Percentiles rank a stretch among this genome's conserved stretches.
Evolutionary conservation across 2,888 invertebrate species (phyloP).

Genomic region (Eurytoma californica): DNA sequence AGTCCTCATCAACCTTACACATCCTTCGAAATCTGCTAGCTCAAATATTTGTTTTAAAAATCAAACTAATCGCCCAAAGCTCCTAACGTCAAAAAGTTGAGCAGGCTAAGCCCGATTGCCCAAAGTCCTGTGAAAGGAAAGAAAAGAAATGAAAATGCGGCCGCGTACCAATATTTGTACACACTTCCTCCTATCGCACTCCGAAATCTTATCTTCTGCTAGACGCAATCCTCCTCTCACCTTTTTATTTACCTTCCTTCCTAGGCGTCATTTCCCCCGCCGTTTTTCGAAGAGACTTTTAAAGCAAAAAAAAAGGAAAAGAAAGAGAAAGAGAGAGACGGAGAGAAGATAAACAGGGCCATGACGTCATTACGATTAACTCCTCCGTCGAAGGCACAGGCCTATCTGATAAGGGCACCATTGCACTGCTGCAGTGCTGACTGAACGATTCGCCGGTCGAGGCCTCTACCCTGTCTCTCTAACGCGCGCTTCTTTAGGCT

Average conservation of each 20-base stretch:
- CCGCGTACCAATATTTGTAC: constrained; percentile 47
- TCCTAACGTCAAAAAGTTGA: constrained; percentile 32
- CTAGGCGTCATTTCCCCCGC: constrained; percentile 54
- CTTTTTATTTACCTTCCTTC: constrained; percentile 36
- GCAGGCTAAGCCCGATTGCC: constrained; percentile 5
- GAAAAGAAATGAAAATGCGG: constrained; percentile 3
- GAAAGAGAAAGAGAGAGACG: constrained; percentile 51
- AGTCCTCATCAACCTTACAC: too few species aligned
- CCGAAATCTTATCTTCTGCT: constrained; percentile 48
- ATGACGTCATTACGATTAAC: constrained; percentile 74
- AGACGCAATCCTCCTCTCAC: constrained; percentile 35
- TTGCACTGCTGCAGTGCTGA: constrained; percentile 57
- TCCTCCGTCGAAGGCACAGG: constrained; percentile 58
- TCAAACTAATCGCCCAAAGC: not conserved
- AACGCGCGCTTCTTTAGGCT: not conserved
- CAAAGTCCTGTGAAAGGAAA: not conserved
- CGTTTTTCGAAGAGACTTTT: constrained; percentile 52
- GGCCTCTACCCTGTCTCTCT: constrained; percentile 44
- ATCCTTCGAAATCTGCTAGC: not conserved
- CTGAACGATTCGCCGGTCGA: constrained; percentile 50
- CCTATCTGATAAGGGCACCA: constrained; percentile 70
- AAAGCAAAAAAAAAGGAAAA: constrained; percentile 38
- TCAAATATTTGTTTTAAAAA: constrained; percentile 14
- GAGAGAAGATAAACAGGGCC: constrained; percentile 64
- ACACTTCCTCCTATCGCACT: constrained; percentile 35